Conservation (phyloP, 2,888 invertebrate genomes). For the Sicus ferrugineus region DNA sequence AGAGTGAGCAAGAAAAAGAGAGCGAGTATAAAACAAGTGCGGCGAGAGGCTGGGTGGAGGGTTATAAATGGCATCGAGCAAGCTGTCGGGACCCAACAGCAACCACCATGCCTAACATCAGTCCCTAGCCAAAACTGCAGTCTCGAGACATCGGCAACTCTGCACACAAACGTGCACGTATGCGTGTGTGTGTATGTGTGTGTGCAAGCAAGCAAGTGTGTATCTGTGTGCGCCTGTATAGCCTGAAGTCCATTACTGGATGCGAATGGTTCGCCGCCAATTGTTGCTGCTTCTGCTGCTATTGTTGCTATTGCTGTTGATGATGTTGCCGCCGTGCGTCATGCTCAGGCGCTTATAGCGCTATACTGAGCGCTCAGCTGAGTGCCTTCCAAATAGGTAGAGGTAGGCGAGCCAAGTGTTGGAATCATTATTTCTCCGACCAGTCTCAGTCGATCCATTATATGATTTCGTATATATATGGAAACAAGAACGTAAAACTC, state of each 20-base stretch:
- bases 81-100: constrained; percentile 20
- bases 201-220: constrained; percentile 4
- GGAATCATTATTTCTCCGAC: constrained; percentile 20
- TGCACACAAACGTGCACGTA: constrained; percentile 24
- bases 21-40: neutral
- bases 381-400: constrained; percentile 18
- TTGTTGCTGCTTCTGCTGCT: neutral
- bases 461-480: constrained; percentile 25
- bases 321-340: constrained; percentile 27
- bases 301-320: constrained; percentile 14
- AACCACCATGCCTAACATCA: constrained; percentile 29
- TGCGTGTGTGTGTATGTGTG: constrained; percentile 30
- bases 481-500: constrained; percentile 32
- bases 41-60: constrained; percentile 14
- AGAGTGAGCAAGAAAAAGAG: neutral
- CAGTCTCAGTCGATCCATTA: constrained; percentile 13
- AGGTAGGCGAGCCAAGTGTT: constrained; percentile 19
- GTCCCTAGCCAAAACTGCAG: constrained; percentile 24
- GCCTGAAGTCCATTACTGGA: constrained; percentile 28
- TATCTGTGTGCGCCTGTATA: constrained; percentile 35
- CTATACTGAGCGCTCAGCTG: constrained; percentile 3
- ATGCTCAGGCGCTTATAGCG: constrained; percentile 33
- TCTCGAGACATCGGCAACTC: constrained; percentile 30
- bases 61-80: neutral
- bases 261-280: neutral